Evolutionary conservation across 37 sponge, comb jelly and placozoan species (phyloP).

Genomic region (Cladorhizidae sp.): DNA sequence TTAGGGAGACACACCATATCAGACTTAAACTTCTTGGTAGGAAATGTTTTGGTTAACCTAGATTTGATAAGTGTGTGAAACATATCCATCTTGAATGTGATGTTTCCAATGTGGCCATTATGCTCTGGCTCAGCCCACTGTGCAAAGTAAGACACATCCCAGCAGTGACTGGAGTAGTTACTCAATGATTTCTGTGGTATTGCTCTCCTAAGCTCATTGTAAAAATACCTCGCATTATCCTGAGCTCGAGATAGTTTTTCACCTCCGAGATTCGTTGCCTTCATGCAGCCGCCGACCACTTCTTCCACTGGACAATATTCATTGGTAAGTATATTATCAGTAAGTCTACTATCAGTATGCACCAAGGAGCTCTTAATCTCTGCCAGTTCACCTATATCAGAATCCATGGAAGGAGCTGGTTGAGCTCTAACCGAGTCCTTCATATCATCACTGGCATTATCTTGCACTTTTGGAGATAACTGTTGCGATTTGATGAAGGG

Average conservation of each 20-base stretch:
- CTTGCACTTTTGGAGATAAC: too few species aligned
- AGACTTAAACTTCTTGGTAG: neutral
- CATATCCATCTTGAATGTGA: neutral
- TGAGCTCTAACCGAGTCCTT: too few species aligned
- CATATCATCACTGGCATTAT: too few species aligned
- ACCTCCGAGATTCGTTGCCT: neutral
- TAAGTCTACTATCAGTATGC: too few species aligned
- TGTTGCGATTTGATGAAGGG: too few species aligned
- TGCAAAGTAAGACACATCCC: neutral
- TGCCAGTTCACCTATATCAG: too few species aligned
- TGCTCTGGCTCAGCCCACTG: neutral
- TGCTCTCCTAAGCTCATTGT: slow-evolving; percentile 1
- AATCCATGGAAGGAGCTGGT: too few species aligned
- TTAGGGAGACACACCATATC: slow-evolving; percentile 30
- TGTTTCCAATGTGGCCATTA: slow-evolving; percentile 4
- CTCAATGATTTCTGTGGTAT: slow-evolving; percentile 12
- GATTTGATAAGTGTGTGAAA: neutral
- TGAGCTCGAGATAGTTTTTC: neutral
- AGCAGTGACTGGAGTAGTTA: slow-evolving; percentile 9
- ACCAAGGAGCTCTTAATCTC: too few species aligned
- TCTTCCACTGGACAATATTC: too few species aligned
- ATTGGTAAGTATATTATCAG: too few species aligned
- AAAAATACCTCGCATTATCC: slow-evolving; percentile 5
- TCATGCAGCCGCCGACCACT: neutral
- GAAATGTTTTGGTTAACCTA: neutral